A percentile compares a stretch with the other conserved stretches of the same genome.
Evolutionary conservation across 2,888 invertebrate species (phyloP).

Genomic region (Rhagonycha lutea): DNA sequence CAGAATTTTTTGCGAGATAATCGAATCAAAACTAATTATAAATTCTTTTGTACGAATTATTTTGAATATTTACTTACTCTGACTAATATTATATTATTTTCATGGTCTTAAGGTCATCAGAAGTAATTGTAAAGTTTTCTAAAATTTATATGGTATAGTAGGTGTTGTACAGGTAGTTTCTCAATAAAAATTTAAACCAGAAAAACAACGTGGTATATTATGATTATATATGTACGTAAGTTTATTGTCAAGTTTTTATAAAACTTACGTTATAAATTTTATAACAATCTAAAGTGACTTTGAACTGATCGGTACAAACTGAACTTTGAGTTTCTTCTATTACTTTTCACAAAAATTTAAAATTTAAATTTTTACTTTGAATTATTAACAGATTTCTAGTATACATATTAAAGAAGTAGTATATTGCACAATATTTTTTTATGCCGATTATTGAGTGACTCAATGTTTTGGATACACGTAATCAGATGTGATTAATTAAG

Average conservation of each 20-base stretch:
- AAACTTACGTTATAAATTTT: background rate
- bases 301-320: background rate
- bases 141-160: background rate
- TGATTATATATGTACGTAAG: background rate
- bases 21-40: slow-evolving; percentile 19
- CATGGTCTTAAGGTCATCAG: slow-evolving; percentile 10
- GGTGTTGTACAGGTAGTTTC: background rate
- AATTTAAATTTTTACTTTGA: background rate
- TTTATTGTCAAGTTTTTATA: background rate
- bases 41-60: slow-evolving; percentile 16
- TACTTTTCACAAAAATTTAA: background rate
- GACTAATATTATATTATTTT: slow-evolving; percentile 21
- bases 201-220: background rate
- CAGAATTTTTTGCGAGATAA: slow-evolving; percentile 4
- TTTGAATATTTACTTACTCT: slow-evolving; percentile 4
- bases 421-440: background rate
- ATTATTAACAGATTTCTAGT: background rate
- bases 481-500: background rate
- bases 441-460: background rate
- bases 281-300: background rate
- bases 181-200: background rate
- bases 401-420: background rate
- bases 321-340: background rate
- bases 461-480: background rate
- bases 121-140: background rate